A percentile compares a stretch with the other conserved stretches of the same genome.
Evolutionary conservation across 2,888 invertebrate species (phyloP).

Genomic region (Tuberolachnus salignus): DNA sequence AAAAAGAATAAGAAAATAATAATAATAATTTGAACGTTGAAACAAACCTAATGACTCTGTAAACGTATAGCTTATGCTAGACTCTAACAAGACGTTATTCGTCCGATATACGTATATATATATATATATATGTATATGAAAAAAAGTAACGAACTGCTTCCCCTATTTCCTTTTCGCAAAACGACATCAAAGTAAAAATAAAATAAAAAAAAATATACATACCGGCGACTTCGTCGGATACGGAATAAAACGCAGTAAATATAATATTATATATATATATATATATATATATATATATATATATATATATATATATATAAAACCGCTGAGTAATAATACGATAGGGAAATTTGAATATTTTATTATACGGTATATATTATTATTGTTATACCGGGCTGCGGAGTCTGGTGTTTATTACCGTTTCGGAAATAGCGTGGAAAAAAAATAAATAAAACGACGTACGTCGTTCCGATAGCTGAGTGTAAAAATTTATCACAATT

Average conservation of each 20-base stretch:
- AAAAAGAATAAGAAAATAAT: not conserved
- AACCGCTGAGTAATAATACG: too few species aligned
- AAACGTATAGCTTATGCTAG: constrained; percentile 6
- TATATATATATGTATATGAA: not conserved
- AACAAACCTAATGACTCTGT: constrained; percentile 33
- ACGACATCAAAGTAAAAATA: constrained; percentile 25
- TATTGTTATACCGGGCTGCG: too few species aligned
- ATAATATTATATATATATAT: not conserved
- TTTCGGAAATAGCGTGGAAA: not conserved
- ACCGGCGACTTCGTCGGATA: not conserved
- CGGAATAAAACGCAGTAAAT: not conserved
- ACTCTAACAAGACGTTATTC: constrained; percentile 30
- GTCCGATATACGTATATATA: not conserved
- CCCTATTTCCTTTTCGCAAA: not conserved
- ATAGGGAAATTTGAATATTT: not conserved
- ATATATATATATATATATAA: too few species aligned
- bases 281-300: too few species aligned
- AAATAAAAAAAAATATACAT: not conserved
- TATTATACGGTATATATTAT: not conserved
- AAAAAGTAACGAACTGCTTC: constrained; percentile 17
- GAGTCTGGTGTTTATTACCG: not conserved
- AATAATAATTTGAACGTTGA: not conserved
- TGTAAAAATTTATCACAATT: too few species aligned
- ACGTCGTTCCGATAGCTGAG: too few species aligned
- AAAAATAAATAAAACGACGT: too few species aligned